These are phyloP conservation scores for Kuschelorhynchus macadamiae DNA, from an alignment of 2,888 invertebrate species.

Conservation along the genomic window DNA sequence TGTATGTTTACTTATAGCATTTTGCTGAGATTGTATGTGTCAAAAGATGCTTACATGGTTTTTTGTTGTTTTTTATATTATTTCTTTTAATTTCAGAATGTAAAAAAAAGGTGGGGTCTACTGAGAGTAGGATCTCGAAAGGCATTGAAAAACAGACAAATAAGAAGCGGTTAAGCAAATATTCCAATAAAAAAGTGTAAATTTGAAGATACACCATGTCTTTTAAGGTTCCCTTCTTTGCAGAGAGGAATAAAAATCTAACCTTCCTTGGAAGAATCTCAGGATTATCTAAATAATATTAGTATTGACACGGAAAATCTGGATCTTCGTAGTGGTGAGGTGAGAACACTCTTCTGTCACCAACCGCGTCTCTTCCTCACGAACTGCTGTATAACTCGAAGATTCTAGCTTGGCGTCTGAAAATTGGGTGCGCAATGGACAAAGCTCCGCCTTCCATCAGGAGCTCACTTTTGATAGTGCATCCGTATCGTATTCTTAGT, in stretches of 20 bases:
- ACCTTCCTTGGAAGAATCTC: slow-evolving; percentile 24
- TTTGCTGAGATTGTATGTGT: too few species aligned
- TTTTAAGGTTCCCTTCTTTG: slow-evolving; percentile 41
- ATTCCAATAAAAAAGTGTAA: too few species aligned
- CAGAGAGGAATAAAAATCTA: slow-evolving; percentile 35
- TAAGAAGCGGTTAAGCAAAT: slow-evolving; percentile 4
- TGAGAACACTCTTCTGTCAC: slow-evolving; percentile 11
- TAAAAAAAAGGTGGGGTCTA: slow-evolving; percentile 1
- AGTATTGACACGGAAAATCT: slow-evolving; percentile 6
- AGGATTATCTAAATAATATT: not conserved
- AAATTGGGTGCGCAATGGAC: too few species aligned
- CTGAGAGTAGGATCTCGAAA: slow-evolving; percentile 3
- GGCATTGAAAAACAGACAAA: too few species aligned
- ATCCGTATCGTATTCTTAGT: too few species aligned
- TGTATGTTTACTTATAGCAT: too few species aligned
- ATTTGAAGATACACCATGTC: slow-evolving; percentile 33
- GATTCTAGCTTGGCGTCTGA: too few species aligned
- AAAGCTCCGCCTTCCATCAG: too few species aligned
- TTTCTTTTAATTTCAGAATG: slow-evolving; percentile 5
- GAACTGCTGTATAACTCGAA: too few species aligned
- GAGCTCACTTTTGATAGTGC: too few species aligned
- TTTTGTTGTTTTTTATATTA: slow-evolving; percentile 5
- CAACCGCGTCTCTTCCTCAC: slow-evolving; percentile 6
- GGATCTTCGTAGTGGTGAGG: not conserved
- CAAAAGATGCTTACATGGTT: not conserved